Percentiles rank a stretch among this genome's conserved stretches.
phyloP scores from a whole-genome alignment of 2,797 vertebrate species.

The Somateria mollissima region DNA sequence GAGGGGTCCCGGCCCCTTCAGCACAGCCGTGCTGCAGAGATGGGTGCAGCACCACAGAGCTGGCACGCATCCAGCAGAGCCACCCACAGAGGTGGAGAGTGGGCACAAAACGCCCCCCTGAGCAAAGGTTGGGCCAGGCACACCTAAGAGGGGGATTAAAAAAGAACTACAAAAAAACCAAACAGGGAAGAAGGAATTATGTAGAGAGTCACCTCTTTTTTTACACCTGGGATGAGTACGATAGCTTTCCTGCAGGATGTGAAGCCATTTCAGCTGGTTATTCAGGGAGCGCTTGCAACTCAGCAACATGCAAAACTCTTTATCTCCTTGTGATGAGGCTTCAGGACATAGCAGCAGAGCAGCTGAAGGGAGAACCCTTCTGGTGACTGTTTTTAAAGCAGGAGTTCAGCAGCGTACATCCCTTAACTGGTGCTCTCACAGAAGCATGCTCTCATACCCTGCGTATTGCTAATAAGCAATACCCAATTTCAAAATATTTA shows the following conservation, averaged over 20 bases:
- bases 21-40: accelerated
- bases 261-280: background rate
- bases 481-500: conserved; percentile 46
- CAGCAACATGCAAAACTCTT: accelerated
- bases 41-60: accelerated
- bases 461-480: background rate
- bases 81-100: background rate
- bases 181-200: background rate
- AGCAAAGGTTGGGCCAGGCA: background rate
- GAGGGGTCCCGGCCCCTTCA: background rate
- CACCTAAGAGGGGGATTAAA: too few relatives aligned
- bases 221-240: background rate
- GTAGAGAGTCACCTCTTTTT: background rate
- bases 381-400: background rate
- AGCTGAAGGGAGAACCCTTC: background rate
- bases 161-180: background rate
- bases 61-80: background rate
- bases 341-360: background rate
- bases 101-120: background rate
- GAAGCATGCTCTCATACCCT: background rate
- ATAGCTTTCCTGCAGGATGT: accelerated
- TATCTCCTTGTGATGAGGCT: background rate
- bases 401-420: background rate
- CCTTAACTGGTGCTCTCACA: background rate
- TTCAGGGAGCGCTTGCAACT: background rate